phyloP scores from a whole-genome alignment of 2,797 vertebrate species.

The Sebastes alutus region DNA sequence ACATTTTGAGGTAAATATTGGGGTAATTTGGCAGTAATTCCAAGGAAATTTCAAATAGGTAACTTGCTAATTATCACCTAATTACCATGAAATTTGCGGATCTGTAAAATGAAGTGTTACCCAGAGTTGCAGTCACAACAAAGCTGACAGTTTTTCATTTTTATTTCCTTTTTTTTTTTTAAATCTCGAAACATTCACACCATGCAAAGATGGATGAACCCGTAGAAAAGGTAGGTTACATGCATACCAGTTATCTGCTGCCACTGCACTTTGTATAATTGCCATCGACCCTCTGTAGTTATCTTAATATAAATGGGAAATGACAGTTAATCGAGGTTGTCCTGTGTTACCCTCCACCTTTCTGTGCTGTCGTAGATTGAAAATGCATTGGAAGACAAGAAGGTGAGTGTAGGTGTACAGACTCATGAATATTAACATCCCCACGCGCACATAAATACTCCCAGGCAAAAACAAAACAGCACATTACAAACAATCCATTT shows the following conservation, averaged over 20 bases:
- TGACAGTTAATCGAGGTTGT: constrained; percentile 21
- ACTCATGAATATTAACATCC: constrained; percentile 14
- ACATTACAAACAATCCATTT: constrained; percentile 24
- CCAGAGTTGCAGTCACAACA: neutral
- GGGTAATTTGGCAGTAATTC: too few species aligned
- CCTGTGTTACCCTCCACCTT: constrained; percentile 27
- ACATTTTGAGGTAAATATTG: too few species aligned
- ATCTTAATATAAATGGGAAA: neutral
- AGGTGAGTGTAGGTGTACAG: constrained; percentile 57
- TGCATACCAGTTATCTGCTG: neutral
- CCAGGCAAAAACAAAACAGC: neutral
- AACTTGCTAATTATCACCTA: too few species aligned
- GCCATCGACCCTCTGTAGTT: neutral
- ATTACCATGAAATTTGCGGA: too few species aligned
- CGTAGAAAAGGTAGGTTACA: constrained; percentile 68
- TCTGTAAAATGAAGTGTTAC: rapidly evolving
- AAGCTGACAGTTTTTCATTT: neutral
- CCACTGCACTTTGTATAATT: neutral
- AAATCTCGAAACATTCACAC: constrained; percentile 6
- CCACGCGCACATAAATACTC: neutral
- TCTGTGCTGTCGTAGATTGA: constrained; percentile 50
- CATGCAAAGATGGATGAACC: constrained; percentile 59
- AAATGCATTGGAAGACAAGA: constrained; percentile 43
- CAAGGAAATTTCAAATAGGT: too few species aligned
- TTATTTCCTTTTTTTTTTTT: neutral